A percentile compares a stretch with the other conserved stretches of the same genome.
phyloP scores from a whole-genome alignment of 2,888 invertebrate genomes.

The Rhogogaster chlorosoma region DNA sequence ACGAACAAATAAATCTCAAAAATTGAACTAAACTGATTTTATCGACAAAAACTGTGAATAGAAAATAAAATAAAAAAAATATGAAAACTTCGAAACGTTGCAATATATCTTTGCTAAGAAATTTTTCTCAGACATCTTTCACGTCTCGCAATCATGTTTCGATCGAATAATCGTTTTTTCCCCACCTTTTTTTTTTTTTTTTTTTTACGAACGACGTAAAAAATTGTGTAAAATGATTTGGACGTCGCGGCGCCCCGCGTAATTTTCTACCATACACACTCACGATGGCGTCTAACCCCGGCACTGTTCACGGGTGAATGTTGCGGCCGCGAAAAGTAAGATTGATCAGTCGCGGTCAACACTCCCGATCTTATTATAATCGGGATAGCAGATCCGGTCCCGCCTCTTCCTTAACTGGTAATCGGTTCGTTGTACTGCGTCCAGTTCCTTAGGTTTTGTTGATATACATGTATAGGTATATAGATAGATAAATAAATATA shows the following conservation, averaged over 20 bases:
- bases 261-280: background rate
- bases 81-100: background rate
- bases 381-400: constrained; percentile 37
- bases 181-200: too few species aligned
- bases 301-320: constrained; percentile 12
- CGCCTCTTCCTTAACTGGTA: constrained; percentile 13
- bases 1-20: background rate
- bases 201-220: background rate
- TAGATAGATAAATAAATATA: background rate
- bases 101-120: background rate
- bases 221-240: background rate
- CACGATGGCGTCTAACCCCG: background rate
- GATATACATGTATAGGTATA: background rate
- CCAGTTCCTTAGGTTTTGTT: background rate
- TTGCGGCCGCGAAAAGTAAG: constrained; percentile 40
- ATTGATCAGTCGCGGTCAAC: constrained; percentile 40
- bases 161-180: background rate
- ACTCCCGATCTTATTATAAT: constrained; percentile 33
- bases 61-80: background rate
- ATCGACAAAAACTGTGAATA: background rate
- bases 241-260: background rate
- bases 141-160: background rate
- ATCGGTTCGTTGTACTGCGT: background rate
- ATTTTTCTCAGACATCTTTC: background rate
- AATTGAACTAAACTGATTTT: background rate